Evolutionary conservation across 2,888 invertebrate genomes (phyloP).

Genomic region (Neoaliturus tenellus): DNA sequence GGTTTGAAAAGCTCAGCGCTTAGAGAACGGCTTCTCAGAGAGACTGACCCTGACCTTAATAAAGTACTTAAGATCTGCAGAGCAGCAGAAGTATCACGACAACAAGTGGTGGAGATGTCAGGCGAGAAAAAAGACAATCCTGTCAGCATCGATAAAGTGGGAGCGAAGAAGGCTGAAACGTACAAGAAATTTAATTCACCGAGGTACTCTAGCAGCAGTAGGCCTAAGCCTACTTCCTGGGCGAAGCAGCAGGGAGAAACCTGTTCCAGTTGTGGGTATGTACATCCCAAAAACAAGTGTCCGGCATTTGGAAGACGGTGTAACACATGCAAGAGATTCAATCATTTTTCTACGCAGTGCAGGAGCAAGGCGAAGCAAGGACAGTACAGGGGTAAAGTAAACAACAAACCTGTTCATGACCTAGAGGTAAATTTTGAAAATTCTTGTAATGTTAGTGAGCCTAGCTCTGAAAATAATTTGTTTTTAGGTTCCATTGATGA

Average conservation of each 20-base stretch:
- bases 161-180: not conserved
- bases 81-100: not conserved
- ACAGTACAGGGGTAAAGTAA: not conserved
- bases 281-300: not conserved
- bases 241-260: not conserved
- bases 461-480: not conserved
- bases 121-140: not conserved
- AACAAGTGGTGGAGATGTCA: slow-evolving; percentile 1
- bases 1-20: not conserved
- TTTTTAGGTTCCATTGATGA: not conserved
- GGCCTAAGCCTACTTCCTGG: not conserved
- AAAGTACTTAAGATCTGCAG: not conserved
- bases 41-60: not conserved
- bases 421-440: not conserved
- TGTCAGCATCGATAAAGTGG: not conserved
- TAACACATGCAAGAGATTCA: not conserved
- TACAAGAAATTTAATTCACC: not conserved
- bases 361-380: not conserved
- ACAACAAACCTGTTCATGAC: not conserved
- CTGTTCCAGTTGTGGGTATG: not conserved
- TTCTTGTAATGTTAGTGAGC: not conserved
- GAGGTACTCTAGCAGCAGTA: not conserved
- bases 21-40: slow-evolving; percentile 11
- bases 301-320: not conserved
- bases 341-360: not conserved